Base-by-base conservation (phyloP, 2,888 invertebrate species). In the Lepidocyrtinus sp. region DNA sequence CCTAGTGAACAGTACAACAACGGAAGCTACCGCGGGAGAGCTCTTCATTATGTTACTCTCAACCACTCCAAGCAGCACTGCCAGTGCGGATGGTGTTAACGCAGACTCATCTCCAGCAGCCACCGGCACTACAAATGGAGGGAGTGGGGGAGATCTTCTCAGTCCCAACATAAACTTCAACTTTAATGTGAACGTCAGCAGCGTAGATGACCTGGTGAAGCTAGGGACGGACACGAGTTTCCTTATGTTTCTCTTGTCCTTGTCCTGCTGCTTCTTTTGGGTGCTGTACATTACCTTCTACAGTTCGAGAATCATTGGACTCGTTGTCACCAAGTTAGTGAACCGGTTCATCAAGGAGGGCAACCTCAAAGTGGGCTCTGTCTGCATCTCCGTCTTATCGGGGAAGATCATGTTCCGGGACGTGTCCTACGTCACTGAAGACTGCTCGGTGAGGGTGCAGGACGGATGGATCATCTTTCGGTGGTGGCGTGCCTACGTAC, bases 351-450 rank as follows among this genome's bases (percentile, higher is more conserved):
- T 95, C 88, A 93, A 94, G 87, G 92, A 93, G 88, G 96, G 96
- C 82, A 95, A 95, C 89, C 93, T 97, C 87, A 94, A 95, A 91
- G 94, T 98, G 88, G 96, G 95, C 75, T 98, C 99, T 1, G 93
- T 99, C 87, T 96, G 97, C 2, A 90, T 98, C 73, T 96, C 97
- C 89, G 95, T 97, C n/a, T 91, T 99, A 83, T 96, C 98, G 73
- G 99, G 99, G 1, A 99, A 99, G 90, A 94, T 99, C 72, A 99
- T 99, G 98, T 98, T 99, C 89, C 92, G 97, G 77, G 97, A 99
- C 90, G 93, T 99, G 86, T 94, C 96, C 73, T 97, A 96, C 88
- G 95, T 97, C 81, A 97, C 95, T 83, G 95, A 96, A 88, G 98
- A 99, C 90, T 97, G 95, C 89, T 95, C 96, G 36, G 89, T 97